Evolutionary conservation across 1,140 invertebrate genomes (phyloP).

Genomic region (Caenorhabditis latens): DNA sequence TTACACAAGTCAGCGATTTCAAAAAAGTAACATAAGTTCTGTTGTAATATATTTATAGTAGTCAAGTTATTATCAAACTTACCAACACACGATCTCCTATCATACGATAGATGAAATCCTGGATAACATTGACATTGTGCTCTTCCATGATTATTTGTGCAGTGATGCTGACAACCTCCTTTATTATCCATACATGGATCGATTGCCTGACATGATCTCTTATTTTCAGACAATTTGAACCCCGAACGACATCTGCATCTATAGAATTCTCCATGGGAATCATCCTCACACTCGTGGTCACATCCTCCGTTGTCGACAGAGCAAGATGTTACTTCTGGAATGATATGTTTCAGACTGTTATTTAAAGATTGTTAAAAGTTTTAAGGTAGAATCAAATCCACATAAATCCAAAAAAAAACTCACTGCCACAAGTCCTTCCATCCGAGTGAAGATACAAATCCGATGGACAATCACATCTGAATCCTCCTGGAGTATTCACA

Average conservation of each 20-base stretch:
- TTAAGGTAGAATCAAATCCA: background rate
- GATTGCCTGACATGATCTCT: constrained; percentile 68
- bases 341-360: background rate
- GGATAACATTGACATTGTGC: constrained; percentile 81
- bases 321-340: constrained; percentile 69
- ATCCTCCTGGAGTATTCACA: constrained; percentile 84
- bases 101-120: constrained; percentile 79
- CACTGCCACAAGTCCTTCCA: constrained; percentile 78
- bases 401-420: constrained; percentile 66
- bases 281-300: constrained; percentile 71
- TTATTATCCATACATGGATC: constrained; percentile 69
- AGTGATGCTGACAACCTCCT: constrained; percentile 69
- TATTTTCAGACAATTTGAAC: constrained; percentile 68
- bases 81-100: constrained; percentile 74
- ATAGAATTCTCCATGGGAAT: constrained; percentile 67
- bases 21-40: too few species aligned
- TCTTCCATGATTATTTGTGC: constrained; percentile 79
- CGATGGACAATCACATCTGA: constrained; percentile 84
- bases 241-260: constrained; percentile 68
- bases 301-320: constrained; percentile 71
- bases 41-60: too few species aligned
- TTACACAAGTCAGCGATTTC: too few species aligned
- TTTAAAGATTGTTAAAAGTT: too few species aligned
- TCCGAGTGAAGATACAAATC: constrained; percentile 68
- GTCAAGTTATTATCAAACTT: too few species aligned